These are phyloP conservation scores for Montifringilla adamsi DNA, from an alignment of 2,113 vertebrate genomes.

Conservation along the genomic window DNA sequence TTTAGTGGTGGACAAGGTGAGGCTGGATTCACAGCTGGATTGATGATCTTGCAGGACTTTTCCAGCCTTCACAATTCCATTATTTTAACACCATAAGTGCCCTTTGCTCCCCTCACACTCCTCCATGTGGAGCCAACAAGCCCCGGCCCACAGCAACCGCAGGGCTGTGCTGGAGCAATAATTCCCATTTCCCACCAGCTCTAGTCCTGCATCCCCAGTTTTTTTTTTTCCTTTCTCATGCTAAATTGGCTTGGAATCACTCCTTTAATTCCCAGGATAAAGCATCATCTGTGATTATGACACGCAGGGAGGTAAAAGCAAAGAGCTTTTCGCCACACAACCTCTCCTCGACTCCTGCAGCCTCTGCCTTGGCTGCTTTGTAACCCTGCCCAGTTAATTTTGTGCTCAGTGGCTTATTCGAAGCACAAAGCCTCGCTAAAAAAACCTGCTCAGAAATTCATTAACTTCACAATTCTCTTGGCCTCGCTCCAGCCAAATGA, in stretches of 20 bases:
- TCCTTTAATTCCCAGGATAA: background rate
- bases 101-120: background rate
- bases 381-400: slow-evolving; percentile 35
- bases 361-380: background rate
- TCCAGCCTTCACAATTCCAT: background rate
- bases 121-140: fast-evolving
- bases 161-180: fast-evolving
- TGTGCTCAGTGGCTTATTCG: background rate
- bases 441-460: slow-evolving; percentile 30
- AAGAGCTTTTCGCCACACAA: background rate
- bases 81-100: fast-evolving
- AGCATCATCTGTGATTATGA: background rate
- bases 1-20: fast-evolving
- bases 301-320: background rate
- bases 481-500: slow-evolving; percentile 6
- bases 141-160: fast-evolving
- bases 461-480: background rate
- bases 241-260: background rate
- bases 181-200: background rate
- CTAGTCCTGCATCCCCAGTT: background rate
- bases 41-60: background rate
- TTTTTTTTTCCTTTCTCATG: background rate
- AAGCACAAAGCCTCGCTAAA: background rate
- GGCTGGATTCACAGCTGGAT: background rate
- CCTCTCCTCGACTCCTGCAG: background rate